Conservation (phyloP, 1,140 invertebrate genomes). For the Bombus turneri region DNA sequence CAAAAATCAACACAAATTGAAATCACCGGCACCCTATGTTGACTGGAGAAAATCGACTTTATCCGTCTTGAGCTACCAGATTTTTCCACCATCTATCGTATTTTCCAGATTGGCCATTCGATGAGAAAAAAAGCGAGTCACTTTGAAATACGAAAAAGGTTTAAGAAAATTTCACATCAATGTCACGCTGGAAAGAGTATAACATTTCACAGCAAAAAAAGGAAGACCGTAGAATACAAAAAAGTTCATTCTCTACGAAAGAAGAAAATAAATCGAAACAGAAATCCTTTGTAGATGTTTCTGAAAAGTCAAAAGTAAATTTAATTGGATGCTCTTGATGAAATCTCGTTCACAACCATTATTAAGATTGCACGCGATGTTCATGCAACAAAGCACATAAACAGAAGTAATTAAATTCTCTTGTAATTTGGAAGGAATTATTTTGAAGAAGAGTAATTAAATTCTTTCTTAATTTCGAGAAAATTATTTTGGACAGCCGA, state of each 20-base stretch:
- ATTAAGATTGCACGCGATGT: not conserved
- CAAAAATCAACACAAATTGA: constrained; percentile 82
- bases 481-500: not conserved
- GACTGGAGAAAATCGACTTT: constrained; percentile 71
- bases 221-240: not conserved
- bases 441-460: not conserved
- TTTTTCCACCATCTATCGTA: constrained; percentile 44
- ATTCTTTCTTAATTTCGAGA: not conserved
- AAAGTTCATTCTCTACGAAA: not conserved
- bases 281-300: not conserved
- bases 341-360: not conserved
- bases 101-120: constrained; percentile 42
- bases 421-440: not conserved
- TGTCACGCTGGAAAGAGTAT: not conserved
- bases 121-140: constrained; percentile 1
- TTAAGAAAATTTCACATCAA: not conserved
- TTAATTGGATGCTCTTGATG: not conserved
- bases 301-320: not conserved
- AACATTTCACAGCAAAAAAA: not conserved
- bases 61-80: constrained; percentile 51
- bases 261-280: not conserved
- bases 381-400: not conserved
- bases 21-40: constrained; percentile 75
- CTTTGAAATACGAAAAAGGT: not conserved
- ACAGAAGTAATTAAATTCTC: not conserved